Percentiles rank a stretch among this genome's conserved stretches.
Evolutionary conservation across 2,797 vertebrate species (phyloP).

Genomic region (Danio albolineatus): DNA sequence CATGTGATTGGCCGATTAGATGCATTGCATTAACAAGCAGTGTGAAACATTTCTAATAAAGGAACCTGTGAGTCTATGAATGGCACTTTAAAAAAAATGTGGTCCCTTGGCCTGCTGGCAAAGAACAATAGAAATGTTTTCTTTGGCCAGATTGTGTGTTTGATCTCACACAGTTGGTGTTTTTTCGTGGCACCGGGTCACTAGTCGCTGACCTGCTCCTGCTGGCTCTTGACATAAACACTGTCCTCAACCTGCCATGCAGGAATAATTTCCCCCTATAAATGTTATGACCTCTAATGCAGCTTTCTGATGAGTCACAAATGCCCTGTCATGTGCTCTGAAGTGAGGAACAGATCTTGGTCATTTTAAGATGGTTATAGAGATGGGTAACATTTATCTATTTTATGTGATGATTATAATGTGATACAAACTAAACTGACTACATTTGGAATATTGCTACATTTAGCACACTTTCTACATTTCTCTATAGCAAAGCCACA

Average conservation of each 20-base stretch:
- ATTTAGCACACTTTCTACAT: neutral
- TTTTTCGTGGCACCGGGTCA: constrained; percentile 61
- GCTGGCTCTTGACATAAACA: constrained; percentile 62
- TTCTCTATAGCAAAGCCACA: too few species aligned
- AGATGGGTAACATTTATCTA: neutral
- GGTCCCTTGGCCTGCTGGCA: constrained; percentile 46
- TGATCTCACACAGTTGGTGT: constrained; percentile 62
- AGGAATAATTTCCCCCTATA: constrained; percentile 60
- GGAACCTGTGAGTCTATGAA: too few species aligned
- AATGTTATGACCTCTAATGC: constrained; percentile 46
- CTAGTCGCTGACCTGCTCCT: constrained; percentile 60
- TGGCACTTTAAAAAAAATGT: constrained; percentile 15
- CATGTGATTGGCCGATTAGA: too few species aligned
- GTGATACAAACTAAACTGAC: neutral
- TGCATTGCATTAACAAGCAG: too few species aligned
- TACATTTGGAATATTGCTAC: constrained; percentile 1
- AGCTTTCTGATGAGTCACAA: constrained; percentile 53
- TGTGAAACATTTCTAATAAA: too few species aligned
- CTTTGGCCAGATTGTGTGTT: constrained; percentile 60
- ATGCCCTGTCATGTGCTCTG: neutral
- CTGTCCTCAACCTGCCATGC: constrained; percentile 60
- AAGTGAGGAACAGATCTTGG: neutral
- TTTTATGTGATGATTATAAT: neutral
- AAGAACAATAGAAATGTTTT: constrained; percentile 48
- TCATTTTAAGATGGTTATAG: neutral